Conservation (phyloP, 2,113 vertebrate species). For the Percina caprodes region DNA sequence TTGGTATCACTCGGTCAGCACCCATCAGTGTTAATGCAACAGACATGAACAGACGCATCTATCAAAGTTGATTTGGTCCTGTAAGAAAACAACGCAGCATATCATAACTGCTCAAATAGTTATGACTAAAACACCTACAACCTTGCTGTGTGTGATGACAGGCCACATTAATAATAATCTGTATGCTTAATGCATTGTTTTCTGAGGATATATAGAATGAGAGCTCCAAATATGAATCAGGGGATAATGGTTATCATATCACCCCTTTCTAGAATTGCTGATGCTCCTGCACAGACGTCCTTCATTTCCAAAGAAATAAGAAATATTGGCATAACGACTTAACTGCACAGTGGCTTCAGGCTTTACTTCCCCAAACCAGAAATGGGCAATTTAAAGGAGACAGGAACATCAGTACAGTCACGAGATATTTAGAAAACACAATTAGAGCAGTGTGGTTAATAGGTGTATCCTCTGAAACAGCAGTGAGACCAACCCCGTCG, state of each 20-base stretch:
- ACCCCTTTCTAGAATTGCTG: neutral
- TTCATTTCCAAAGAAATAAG: neutral
- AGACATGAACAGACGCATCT: neutral
- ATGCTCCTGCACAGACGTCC: neutral
- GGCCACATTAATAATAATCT: neutral
- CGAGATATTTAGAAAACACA: neutral
- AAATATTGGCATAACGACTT: neutral
- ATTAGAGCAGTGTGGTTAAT: neutral
- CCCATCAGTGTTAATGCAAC: slow-evolving; percentile 1
- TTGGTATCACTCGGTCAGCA: neutral
- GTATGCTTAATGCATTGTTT: neutral
- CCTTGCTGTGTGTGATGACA: neutral
- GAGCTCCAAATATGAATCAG: neutral
- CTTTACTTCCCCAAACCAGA: neutral
- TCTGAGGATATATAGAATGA: neutral
- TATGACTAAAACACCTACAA: neutral
- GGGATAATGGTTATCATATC: neutral
- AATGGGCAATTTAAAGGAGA: neutral
- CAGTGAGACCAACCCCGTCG: neutral
- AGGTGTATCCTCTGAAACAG: neutral
- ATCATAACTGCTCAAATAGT: neutral
- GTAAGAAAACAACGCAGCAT: neutral
- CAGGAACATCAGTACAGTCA: neutral
- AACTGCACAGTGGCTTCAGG: neutral
- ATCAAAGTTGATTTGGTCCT: neutral